Conservation (phyloP, 2,797 vertebrate species). For the Urophycis tenuis region DNA sequence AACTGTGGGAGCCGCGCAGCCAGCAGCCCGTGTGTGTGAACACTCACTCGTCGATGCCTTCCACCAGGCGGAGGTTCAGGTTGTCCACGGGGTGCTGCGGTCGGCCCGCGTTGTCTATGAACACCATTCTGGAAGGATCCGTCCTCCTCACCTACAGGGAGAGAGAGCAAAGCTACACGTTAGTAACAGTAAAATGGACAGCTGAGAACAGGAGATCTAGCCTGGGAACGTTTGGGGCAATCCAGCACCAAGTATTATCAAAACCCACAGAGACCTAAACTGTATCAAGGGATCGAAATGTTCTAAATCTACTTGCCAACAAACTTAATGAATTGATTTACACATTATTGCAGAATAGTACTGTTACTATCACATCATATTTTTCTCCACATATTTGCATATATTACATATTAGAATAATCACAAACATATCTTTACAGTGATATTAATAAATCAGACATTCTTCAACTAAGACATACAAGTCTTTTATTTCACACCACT, state of each 20-base stretch:
- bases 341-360: not conserved
- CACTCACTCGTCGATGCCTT: constrained; percentile 84
- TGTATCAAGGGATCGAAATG: not conserved
- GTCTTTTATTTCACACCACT: not conserved
- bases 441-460: not conserved
- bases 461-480: not conserved
- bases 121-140: constrained; percentile 79
- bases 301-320: not conserved
- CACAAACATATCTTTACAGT: not conserved
- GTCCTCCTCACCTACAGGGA: constrained; percentile 66
- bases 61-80: constrained; percentile 86
- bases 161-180: not conserved
- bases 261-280: not conserved
- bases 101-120: constrained; percentile 86
- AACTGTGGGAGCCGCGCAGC: not conserved
- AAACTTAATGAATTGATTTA: no score
- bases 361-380: not conserved
- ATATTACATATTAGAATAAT: not conserved
- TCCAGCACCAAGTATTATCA: no score
- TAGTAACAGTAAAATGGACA: not conserved
- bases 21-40: not conserved
- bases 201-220: not conserved
- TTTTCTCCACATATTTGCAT: not conserved
- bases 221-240: not conserved
- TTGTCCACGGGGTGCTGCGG: constrained; percentile 75